A percentile compares a stretch with the other conserved stretches of the same genome.
Conservation (phyloP, 2,888 invertebrate genomes). For the Sphaerophoria rueppellii region DNA sequence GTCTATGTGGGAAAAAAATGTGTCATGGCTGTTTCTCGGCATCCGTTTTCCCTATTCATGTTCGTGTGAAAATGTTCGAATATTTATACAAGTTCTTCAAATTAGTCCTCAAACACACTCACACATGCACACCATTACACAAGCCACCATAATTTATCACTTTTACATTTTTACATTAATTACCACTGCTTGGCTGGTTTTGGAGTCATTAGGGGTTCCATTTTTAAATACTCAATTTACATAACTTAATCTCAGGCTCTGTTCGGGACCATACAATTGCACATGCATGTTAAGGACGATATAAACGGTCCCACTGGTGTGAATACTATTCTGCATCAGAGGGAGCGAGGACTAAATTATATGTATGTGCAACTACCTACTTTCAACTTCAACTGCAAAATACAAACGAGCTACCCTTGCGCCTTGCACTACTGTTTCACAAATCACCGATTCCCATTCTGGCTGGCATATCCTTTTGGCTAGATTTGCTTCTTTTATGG, state of each 20-base stretch:
- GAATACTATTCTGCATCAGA: not conserved
- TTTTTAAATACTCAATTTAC: conserved; percentile 42
- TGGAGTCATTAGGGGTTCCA: conserved; percentile 24
- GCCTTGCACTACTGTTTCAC: conserved; percentile 3
- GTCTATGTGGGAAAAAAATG: not conserved
- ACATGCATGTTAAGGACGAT: not conserved
- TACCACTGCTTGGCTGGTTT: conserved; percentile 24
- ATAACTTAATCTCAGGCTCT: conserved; percentile 28
- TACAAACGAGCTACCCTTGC: not conserved
- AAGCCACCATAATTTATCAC: conserved; percentile 13
- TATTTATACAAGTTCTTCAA: conserved; percentile 14
- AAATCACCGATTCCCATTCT: conserved; percentile 7
- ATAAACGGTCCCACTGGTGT: not conserved
- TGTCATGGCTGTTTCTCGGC: conserved; percentile 10
- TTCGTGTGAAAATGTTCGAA: not conserved
- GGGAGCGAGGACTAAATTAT: conserved; percentile 26
- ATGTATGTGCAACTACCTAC: conserved; percentile 18
- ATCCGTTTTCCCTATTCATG: not conserved
- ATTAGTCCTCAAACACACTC: not conserved
- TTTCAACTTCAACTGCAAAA: conserved; percentile 5
- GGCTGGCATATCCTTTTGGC: conserved; percentile 18
- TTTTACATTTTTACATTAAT: conserved; percentile 31
- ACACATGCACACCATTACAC: not conserved
- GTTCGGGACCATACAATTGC: not conserved
- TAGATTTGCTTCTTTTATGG: not conserved